These are phyloP conservation scores for Bombus superbus DNA, from an alignment of 1,140 invertebrate genomes.

Conservation along the genomic window DNA sequence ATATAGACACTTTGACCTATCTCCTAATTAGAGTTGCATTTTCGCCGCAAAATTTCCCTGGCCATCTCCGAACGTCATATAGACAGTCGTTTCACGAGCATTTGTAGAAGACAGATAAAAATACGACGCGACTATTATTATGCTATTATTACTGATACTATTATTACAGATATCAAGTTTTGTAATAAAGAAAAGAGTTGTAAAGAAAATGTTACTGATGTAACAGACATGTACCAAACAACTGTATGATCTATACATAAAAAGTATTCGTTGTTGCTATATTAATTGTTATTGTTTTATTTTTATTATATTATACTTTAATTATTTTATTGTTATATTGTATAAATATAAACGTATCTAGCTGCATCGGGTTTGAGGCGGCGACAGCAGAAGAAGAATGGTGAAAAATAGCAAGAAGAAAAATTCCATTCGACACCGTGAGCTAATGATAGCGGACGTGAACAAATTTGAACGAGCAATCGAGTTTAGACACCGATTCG, in stretches of 20 bases:
- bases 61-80: background rate
- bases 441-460: constrained; percentile 9
- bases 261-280: no score
- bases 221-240: no score
- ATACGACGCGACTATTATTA: background rate
- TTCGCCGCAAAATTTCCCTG: background rate
- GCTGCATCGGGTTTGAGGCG: background rate
- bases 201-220: no score
- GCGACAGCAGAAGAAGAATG: background rate
- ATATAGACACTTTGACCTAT: background rate
- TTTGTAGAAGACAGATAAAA: background rate
- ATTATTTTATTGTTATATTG: no score
- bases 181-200: no score
- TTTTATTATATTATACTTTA: no score
- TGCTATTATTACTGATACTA: background rate
- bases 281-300: no score
- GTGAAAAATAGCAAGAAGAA: background rate
- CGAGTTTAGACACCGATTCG: background rate
- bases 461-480: constrained; percentile 17
- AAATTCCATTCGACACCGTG: background rate
- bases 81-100: background rate
- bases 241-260: no score
- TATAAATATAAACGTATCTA: no score
- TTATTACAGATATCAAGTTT: background rate
- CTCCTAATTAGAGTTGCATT: background rate